Conservation (phyloP, 1,140 invertebrate species). For the Idris sp. region DNA sequence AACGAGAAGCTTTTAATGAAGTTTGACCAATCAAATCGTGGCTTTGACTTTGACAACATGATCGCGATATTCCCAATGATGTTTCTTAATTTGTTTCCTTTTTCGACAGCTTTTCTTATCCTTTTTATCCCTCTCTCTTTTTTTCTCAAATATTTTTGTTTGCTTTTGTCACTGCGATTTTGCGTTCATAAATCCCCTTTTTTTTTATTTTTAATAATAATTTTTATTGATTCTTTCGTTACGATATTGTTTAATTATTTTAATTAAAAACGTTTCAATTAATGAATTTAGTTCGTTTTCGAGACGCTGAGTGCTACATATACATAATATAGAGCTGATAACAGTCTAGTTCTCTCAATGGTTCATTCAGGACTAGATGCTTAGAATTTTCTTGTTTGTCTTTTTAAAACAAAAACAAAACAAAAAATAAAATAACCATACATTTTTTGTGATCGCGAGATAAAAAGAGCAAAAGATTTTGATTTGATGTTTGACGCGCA, state of each 20-base stretch:
- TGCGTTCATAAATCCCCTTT: conserved; percentile 4
- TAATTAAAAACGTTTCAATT: not conserved
- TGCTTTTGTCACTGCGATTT: conserved; percentile 1
- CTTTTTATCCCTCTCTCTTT: too few relatives aligned
- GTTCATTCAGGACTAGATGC: conserved; percentile 12
- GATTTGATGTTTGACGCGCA: conserved; percentile 47
- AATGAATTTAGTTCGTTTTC: conserved; percentile 11
- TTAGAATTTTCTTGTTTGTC: conserved; percentile 16
- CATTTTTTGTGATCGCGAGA: conserved; percentile 35
- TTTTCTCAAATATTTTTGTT: conserved; percentile 8
- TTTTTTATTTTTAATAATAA: conserved; percentile 6
- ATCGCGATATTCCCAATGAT: conserved; percentile 56
- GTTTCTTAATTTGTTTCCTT: conserved; percentile 46
- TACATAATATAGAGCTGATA: conserved; percentile 19
- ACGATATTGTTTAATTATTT: conserved; percentile 2
- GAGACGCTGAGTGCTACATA: conserved; percentile 49
- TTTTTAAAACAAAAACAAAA: not conserved
- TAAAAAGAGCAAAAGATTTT: conserved; percentile 20
- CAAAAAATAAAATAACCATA: too few relatives aligned
- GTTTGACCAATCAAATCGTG: conserved; percentile 45
- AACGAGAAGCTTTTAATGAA: conserved; percentile 54
- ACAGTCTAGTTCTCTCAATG: conserved; percentile 3
- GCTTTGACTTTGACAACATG: conserved; percentile 45
- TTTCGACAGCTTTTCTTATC: conserved; percentile 35
- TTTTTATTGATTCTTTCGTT: not conserved